Conservation (phyloP, 1,140 invertebrate species). For the Drosophila hydei region DNA sequence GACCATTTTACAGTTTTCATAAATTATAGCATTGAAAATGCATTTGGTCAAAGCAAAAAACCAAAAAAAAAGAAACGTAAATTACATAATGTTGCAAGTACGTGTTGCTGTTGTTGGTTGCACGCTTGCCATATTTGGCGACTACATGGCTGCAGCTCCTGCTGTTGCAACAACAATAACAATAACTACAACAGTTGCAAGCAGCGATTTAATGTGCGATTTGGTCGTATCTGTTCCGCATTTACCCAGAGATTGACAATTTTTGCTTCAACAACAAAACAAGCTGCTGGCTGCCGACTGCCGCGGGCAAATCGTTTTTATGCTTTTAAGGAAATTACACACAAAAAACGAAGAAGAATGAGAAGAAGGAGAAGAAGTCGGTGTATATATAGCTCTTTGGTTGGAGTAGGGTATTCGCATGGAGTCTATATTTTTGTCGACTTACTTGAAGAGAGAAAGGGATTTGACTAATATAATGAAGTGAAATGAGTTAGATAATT, state of each 20-base stretch:
- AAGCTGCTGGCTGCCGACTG: slow-evolving; percentile 20
- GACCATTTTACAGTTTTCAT: slow-evolving; percentile 18
- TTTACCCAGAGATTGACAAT: slow-evolving; percentile 42
- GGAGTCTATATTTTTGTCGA: neutral
- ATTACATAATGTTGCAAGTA: slow-evolving; percentile 40
- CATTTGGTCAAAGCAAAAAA: slow-evolving; percentile 21
- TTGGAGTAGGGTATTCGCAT: neutral
- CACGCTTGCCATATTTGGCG: slow-evolving; percentile 33
- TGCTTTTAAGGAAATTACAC: slow-evolving; percentile 55
- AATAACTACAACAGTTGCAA: slow-evolving; percentile 4
- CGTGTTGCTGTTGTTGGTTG: slow-evolving; percentile 15
- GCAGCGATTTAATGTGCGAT: slow-evolving; percentile 30
- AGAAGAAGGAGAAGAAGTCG: too few species aligned
- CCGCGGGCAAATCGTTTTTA: slow-evolving; percentile 50
- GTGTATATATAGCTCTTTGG: neutral
- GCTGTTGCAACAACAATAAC: slow-evolving; percentile 16
- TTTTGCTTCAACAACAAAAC: slow-evolving; percentile 27
- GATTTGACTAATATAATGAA: too few species aligned
- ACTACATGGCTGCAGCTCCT: slow-evolving; percentile 10
- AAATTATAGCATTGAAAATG: slow-evolving; percentile 43
- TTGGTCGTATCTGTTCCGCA: slow-evolving; percentile 45
- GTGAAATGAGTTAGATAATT: too few species aligned
- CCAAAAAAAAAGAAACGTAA: slow-evolving; percentile 4
- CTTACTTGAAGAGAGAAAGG: neutral
- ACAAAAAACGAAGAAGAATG: slow-evolving; percentile 11